Evolutionary conservation across 2,888 invertebrate species (phyloP).

Genomic region (Catotricha subobsoleta): DNA sequence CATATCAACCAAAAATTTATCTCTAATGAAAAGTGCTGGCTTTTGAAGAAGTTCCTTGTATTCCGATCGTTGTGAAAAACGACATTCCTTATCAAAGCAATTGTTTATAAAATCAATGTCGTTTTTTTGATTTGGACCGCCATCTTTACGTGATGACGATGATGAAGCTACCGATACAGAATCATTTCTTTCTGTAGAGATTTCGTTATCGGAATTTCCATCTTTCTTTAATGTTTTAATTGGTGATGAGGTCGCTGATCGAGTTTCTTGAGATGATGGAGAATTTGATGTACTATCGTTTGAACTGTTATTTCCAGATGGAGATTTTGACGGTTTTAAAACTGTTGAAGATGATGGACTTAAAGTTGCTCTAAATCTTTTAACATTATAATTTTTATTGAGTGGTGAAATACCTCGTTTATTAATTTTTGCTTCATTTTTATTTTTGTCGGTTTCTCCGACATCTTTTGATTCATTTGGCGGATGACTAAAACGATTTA

Average conservation of each 20-base stretch:
- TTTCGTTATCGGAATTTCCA: not conserved
- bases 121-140: slow-evolving; percentile 14
- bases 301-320: too few relatives aligned
- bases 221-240: not conserved
- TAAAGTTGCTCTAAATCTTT: not conserved
- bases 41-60: slow-evolving; percentile 32
- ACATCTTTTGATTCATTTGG: slow-evolving; percentile 21
- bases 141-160: not conserved
- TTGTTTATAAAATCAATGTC: slow-evolving; percentile 16
- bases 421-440: not conserved
- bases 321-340: too few relatives aligned
- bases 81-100: slow-evolving; percentile 19
- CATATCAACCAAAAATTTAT: slow-evolving; percentile 69
- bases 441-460: not conserved
- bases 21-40: slow-evolving; percentile 39
- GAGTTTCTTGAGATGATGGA: not conserved
- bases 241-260: not conserved
- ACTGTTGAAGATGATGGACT: too few relatives aligned
- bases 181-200: too few relatives aligned
- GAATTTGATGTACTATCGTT: not conserved
- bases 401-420: not conserved
- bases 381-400: not conserved
- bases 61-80: slow-evolving; percentile 22
- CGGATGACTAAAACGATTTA: slow-evolving; percentile 58
- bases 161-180: not conserved